Evolutionary conservation across 2,797 vertebrate genomes (phyloP), one percentile per base, ranked within the genome.

Genomic region (Hyperoplus immaculatus): DNA sequence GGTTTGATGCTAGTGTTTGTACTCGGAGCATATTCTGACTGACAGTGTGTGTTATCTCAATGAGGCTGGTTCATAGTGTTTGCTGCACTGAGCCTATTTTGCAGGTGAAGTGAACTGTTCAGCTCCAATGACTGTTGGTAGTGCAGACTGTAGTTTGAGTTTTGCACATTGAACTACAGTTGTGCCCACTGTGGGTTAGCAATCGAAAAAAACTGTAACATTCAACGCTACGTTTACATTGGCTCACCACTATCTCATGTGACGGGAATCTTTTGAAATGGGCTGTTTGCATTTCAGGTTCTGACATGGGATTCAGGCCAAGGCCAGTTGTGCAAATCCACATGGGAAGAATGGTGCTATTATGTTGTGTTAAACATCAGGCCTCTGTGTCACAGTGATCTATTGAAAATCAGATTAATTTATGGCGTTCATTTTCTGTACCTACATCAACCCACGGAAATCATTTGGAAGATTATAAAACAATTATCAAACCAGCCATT

Each of bases 351-450:
- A 6, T 16, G 63, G 50, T 39, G 43, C 53, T 38, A 69, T 46
- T 49, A 55, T n/a, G n/a, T 41, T 75, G 43, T 12, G 21, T 41
- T 55, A 65, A 68, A 47, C 39, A 29, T 36, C 4, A 41, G 62
- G 53, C 67, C 74, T 58, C 21, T 62, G 54, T 65, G 38, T 67
- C 18, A 62, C 38, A 38, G 36, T n/a, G 13, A 5, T 55, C 12
- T 8, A 58, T 50, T 41, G 38, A 16, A 9, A 58, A 54, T 18
- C 8, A 38, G 3, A 1, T 53, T 7, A 38, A 10, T 41, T 69
- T 4, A 3, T 21, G 29, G 2, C 66, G 60, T 58, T 54, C 6
- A 39, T 36, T 3, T 10, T 60, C 16, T 39, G 13, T 5, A 39
- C 21, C 49, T 61, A 11, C 38, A 6, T 3, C 43, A 39, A 15